A percentile compares a stretch with the other conserved stretches of the same genome.
phyloP scores from a whole-genome alignment of 1,140 invertebrate species.

The Pseudomyrmex gracilis region DNA sequence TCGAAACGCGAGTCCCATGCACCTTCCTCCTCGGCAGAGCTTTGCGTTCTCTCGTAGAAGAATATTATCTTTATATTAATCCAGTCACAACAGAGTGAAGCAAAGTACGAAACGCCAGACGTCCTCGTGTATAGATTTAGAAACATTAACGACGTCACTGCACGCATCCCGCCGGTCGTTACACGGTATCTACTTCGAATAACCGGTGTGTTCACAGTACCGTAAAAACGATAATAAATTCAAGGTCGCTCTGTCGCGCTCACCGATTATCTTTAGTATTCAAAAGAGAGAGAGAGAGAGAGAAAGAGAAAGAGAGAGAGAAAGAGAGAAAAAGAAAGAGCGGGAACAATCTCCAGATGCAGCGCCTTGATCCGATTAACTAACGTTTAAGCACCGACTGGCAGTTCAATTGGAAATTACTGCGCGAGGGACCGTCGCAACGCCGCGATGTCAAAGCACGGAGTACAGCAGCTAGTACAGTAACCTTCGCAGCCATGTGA shows the following conservation, averaged over 20 bases:
- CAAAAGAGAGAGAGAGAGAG: not conserved
- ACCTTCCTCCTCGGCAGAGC: not conserved
- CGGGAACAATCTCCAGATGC: constrained; percentile 8
- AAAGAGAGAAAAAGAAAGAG: not conserved
- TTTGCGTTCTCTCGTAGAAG: constrained; percentile 21
- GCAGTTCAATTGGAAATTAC: constrained; percentile 48
- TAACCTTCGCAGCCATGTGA: constrained; percentile 39
- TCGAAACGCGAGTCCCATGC: constrained; percentile 13
- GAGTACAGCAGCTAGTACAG: not conserved
- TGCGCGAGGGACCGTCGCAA: not conserved
- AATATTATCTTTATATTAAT: constrained; percentile 47
- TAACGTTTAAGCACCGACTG: constrained; percentile 41
- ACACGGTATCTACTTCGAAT: not conserved
- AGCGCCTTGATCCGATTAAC: constrained; percentile 60
- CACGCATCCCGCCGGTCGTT: not conserved
- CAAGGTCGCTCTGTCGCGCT: constrained; percentile 6
- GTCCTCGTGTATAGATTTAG: not conserved
- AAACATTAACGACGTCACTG: not conserved
- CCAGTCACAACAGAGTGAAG: not conserved
- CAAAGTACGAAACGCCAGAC: not conserved
- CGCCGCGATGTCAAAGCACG: not conserved
- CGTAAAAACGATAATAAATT: constrained; percentile 38
- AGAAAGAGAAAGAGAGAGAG: too few species aligned
- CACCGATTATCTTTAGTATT: constrained; percentile 3
- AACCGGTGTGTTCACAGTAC: not conserved